These are phyloP conservation scores for Eptesicus fuscus DNA, from an alignment of 2,113 vertebrate species.

Conservation along the genomic window DNA sequence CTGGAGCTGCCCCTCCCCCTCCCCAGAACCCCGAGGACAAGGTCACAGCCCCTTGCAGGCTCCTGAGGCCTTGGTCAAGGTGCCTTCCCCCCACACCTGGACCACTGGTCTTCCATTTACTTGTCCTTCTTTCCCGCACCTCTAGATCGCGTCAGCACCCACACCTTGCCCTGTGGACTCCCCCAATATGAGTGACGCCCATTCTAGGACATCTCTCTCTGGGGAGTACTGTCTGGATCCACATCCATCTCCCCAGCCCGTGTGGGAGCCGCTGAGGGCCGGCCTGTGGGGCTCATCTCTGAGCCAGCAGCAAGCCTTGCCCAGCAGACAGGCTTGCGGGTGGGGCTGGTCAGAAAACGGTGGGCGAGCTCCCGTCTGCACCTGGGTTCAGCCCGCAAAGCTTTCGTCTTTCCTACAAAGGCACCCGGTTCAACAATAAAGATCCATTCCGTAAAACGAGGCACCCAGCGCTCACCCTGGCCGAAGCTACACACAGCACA, in stretches of 20 bases:
- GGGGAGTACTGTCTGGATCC: background rate
- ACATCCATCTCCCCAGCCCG: background rate
- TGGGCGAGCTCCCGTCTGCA: rapidly evolving
- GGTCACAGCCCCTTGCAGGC: background rate
- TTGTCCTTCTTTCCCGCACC: background rate
- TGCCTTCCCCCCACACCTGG: background rate
- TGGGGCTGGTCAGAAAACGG: background rate
- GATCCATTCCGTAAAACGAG: background rate
- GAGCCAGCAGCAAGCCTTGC: background rate
- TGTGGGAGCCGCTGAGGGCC: background rate
- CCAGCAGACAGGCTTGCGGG: background rate
- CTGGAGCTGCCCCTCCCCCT: background rate
- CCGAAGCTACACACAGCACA: background rate
- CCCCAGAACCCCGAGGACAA: background rate
- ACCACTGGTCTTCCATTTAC: background rate
- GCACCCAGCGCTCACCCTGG: background rate
- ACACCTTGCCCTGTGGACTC: background rate
- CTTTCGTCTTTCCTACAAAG: background rate
- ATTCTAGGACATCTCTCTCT: background rate
- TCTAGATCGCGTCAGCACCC: background rate
- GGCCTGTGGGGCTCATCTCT: background rate
- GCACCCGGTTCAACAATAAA: no score
- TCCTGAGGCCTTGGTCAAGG: background rate
- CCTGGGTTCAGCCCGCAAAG: rapidly evolving
- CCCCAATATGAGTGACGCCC: background rate